Evolutionary conservation across 2,113 vertebrate species (phyloP), one percentile per base, ranked within the genome.

Genomic region (Neolamprologus sp.): DNA sequence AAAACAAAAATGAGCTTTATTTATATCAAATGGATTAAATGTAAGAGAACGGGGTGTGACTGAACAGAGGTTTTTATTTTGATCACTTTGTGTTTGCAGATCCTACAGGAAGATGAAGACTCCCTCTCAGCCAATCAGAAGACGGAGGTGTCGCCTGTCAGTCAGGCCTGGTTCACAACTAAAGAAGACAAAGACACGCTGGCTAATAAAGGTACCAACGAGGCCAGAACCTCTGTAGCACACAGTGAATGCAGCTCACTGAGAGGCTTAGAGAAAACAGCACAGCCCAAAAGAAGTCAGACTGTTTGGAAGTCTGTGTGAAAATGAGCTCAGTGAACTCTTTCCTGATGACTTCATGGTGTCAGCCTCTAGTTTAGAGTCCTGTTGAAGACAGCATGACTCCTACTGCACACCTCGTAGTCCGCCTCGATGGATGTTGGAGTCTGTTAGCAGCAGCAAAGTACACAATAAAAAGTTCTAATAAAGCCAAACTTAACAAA

Each of bases 151-250:
- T 98, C 98, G 12, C 97, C 98, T 19, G 99, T 99, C 92, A 99
- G 98, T 91, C 98, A 99, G 91, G 98, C 98, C 65, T 99, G 98
- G 98, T 99, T 99, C 95, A 99, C 98, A 40, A 99, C 98, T 19
- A 99, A 99, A 97, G 98, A 99, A 92, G 99, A 99, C 95, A 99
- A 99, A 92, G 98, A 99, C 97, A 98, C 98, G 31, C 95, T 99
- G 80, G 96, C 98, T 33, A 99, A 99, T 93, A 99, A 99, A 97
- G 98, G 98, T 99, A 73, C 21, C 21, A 31, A 37, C 7, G 2
- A 65, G 55, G 17, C 12, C 17, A 31, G 28, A 65, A 33, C 26
- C 21, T 49, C 13, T 12, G 26, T 49, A 51, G 73, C 26, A 78
- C 26, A n/a, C 45, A 78, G 7, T 10, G 17, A 51, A 51, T 49